Percentiles rank a stretch among this genome's conserved stretches.
Evolutionary conservation across 1,140 invertebrate genomes (phyloP).

Genomic region (Mycetomoellerius zeteki): DNA sequence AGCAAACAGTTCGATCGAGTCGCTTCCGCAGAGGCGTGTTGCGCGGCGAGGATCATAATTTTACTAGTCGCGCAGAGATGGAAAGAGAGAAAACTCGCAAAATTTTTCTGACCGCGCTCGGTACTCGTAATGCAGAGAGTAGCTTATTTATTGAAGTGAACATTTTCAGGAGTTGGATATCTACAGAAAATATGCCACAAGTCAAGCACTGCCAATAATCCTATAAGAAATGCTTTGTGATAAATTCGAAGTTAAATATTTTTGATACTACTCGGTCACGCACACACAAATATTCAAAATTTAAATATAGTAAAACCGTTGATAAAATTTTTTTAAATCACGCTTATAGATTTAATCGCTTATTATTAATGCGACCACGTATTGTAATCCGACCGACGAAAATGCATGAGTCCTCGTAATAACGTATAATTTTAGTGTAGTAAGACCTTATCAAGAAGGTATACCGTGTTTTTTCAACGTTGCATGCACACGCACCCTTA

Average conservation of each 20-base stretch:
- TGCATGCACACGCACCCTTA: conserved; percentile 37
- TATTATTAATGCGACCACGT: not conserved
- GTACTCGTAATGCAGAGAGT: not conserved
- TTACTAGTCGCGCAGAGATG: not conserved
- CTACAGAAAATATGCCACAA: not conserved
- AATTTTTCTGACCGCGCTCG: not conserved
- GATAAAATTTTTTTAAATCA: not conserved
- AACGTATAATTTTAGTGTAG: conserved; percentile 4
- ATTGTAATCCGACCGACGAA: not conserved
- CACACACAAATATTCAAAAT: not conserved
- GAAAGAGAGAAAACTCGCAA: not conserved
- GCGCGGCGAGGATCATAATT: conserved; percentile 33
- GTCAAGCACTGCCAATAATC: not conserved
- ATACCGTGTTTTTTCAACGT: conserved; percentile 21
- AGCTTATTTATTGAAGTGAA: not conserved
- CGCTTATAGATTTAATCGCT: not conserved
- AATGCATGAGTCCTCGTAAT: not conserved
- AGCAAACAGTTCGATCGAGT: conserved; percentile 44
- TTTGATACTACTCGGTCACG: too few species aligned
- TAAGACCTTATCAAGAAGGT: conserved; percentile 6
- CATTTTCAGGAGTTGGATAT: not conserved
- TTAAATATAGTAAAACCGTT: not conserved
- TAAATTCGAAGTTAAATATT: not conserved
- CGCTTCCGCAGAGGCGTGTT: conserved; percentile 38
- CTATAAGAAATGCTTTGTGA: not conserved